A percentile compares a stretch with the other conserved stretches of the same genome.
phyloP scores from a whole-genome alignment of 2,888 invertebrate species.

The Pterostichus niger region DNA sequence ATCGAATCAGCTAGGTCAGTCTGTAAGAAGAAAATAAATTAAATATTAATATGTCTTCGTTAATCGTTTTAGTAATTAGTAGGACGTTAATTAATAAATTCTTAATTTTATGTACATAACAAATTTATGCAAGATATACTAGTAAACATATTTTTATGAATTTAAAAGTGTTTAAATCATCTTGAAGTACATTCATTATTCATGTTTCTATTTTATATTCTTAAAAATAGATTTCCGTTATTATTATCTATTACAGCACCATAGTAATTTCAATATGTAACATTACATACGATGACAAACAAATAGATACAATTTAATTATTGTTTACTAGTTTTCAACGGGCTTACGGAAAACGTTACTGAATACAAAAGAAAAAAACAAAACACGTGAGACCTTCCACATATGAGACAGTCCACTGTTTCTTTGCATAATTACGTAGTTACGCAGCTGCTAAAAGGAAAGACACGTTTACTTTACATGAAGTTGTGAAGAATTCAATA shows the following conservation, averaged over 20 bases:
- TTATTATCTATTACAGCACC: background rate
- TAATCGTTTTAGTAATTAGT: too few relatives aligned
- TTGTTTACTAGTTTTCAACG: slow-evolving; percentile 19
- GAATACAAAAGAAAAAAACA: background rate
- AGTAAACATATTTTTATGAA: too few relatives aligned
- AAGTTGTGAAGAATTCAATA: background rate
- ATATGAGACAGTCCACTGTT: slow-evolving; percentile 17
- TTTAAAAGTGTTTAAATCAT: too few relatives aligned
- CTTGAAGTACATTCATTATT: too few relatives aligned
- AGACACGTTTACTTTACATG: background rate
- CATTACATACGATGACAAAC: background rate
- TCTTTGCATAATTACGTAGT: slow-evolving; percentile 11
- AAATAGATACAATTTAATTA: background rate
- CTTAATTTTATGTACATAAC: too few relatives aligned
- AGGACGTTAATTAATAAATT: too few relatives aligned
- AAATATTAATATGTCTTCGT: too few relatives aligned
- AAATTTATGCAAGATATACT: too few relatives aligned
- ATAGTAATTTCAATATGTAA: background rate
- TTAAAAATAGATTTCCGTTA: too few relatives aligned
- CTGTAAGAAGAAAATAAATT: too few relatives aligned
- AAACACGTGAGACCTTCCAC: slow-evolving; percentile 14
- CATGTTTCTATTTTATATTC: too few relatives aligned
- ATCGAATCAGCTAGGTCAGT: too few relatives aligned
- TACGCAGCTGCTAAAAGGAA: background rate
- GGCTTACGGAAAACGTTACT: background rate